Evolutionary conservation across 2,113 vertebrate species (phyloP).

Genomic region (Rhabdomys dilectus): DNA sequence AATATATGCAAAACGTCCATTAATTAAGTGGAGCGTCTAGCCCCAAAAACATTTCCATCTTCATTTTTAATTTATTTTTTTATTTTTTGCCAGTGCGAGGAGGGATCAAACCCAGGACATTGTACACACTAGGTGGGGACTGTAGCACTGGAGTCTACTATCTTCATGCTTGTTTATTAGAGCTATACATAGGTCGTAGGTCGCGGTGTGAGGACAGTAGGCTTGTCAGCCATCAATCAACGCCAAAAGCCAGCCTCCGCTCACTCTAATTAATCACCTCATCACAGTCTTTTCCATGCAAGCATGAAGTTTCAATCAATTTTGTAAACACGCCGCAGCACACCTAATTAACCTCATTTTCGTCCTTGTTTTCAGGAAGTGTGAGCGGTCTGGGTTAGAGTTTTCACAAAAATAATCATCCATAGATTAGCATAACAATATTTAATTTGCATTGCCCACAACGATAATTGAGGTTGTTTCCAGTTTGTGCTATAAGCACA

Average conservation of each 20-base stretch:
- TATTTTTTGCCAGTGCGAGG: not conserved
- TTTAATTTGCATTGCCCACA: constrained; percentile 44
- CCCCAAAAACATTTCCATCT: constrained; percentile 14
- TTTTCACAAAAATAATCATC: constrained; percentile 59
- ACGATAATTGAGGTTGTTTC: constrained; percentile 50
- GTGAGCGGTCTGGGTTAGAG: constrained; percentile 47
- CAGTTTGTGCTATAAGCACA: constrained; percentile 57
- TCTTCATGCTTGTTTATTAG: constrained; percentile 14
- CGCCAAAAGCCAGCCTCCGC: not conserved
- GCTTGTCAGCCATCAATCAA: not conserved
- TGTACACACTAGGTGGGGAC: not conserved
- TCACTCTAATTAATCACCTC: constrained; percentile 38
- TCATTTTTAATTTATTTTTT: not conserved
- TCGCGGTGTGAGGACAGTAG: not conserved
- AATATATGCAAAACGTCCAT: not conserved
- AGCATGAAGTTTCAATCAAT: constrained; percentile 28
- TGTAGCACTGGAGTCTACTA: not conserved
- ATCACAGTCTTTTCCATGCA: constrained; percentile 14
- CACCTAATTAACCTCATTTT: constrained; percentile 62
- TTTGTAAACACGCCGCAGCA: constrained; percentile 24
- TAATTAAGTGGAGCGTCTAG: not conserved
- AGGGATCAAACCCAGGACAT: not conserved
- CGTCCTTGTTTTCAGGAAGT: constrained; percentile 59
- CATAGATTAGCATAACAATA: constrained; percentile 56
- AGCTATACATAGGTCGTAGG: constrained; percentile 34